A percentile compares a stretch with the other conserved stretches of the same genome.
Conservation (phyloP, 2,797 vertebrate species). For the Nasua narica region DNA sequence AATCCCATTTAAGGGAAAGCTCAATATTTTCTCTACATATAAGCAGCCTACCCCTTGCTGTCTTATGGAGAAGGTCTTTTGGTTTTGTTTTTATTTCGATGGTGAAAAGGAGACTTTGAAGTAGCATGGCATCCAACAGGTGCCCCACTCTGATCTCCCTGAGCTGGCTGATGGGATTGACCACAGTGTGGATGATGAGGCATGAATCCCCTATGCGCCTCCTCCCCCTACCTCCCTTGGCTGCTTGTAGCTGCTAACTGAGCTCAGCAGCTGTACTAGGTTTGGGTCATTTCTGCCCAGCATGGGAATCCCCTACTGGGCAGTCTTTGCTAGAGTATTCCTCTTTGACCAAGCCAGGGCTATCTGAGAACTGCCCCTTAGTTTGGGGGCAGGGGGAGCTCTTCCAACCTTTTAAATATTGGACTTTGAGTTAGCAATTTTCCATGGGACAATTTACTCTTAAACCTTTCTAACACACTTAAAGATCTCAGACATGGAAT, state of each 20-base stretch:
- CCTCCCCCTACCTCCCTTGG: too few relatives aligned
- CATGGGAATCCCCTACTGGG: not conserved
- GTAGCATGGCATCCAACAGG: not conserved
- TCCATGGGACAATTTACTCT: not conserved
- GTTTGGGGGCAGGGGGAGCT: not conserved
- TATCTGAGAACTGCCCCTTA: not conserved
- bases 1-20: not conserved
- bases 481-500: not conserved
- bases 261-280: not conserved
- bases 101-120: not conserved
- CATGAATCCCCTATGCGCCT: rapidly evolving
- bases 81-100: not conserved
- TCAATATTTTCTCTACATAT: not conserved
- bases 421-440: not conserved
- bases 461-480: not conserved
- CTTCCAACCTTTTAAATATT: not conserved
- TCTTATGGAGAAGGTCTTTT: not conserved
- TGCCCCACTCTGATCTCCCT: not conserved
- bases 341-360: not conserved
- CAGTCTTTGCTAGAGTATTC: not conserved
- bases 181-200: not conserved
- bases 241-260: not conserved
- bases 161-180: not conserved
- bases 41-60: not conserved
- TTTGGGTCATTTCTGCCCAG: not conserved